Base-by-base conservation (phyloP, 2,888 invertebrate genomes). In the Eupithecia vulgata region DNA sequence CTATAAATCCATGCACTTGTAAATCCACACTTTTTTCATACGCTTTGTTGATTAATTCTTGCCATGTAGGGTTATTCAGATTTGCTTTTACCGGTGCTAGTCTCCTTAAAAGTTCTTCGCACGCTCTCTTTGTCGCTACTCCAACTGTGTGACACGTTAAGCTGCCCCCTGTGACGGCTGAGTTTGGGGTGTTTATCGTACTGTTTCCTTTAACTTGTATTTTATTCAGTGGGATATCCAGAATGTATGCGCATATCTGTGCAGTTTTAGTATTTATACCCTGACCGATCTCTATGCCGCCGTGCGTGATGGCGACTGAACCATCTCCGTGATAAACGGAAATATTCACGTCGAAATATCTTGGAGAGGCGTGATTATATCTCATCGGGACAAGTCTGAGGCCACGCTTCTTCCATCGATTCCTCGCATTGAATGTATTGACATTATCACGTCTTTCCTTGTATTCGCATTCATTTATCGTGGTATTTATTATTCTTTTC, bases 351-450 rank as follows among this genome's bases (percentile, higher is more conserved):
- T 80, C 79, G 25, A 76, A 68, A 15, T 76, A 68, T 65, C 68
- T 71, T 8, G 66, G 40, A 8, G 67, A 57, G 0, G 10, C 8
- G 25, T 70, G 86, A 0, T 92, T 90, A 90, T 95, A 97, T 77
- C 94, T 94, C 90, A 96, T 91, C 0, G 96, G 95, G 0, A 95
- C 90, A 17, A 96, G 80, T 45, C 95, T 87, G 1, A 96, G 86
- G 0, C 96, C 97, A 68, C 95, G 94, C 86, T 97, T 97, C 81
- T 95, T 96, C 97, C 97, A 97, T 71, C 96, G 92, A 86, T 97
- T 97, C 76, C 93, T 77, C 12, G 87, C 83, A 83, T 97, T 97
- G 79, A 95, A 97, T 10, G 88, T 82, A 34, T 92, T 88, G 7
- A 96, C 91, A 5, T 88, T 90, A 57, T 84, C 82, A 80, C 90